Percentiles rank a stretch among this genome's conserved stretches.
Evolutionary conservation across 2,113 vertebrate genomes (phyloP).

Genomic region (Caretta caretta): DNA sequence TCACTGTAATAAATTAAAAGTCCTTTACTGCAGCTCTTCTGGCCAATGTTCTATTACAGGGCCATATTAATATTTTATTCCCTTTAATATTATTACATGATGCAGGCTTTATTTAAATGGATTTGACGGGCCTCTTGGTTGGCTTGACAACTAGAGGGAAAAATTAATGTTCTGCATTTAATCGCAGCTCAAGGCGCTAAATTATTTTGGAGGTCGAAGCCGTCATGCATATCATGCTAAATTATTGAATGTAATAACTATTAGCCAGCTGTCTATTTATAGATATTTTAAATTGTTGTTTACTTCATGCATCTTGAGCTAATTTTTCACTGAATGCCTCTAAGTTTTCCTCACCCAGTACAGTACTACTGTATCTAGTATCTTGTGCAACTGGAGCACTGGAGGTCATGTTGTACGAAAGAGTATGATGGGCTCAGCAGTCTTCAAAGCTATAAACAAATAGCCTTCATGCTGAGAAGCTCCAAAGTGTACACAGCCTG

Average conservation of each 20-base stretch:
- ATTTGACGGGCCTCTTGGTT: conserved; percentile 82
- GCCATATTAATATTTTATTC: conserved; percentile 83
- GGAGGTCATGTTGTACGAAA: not conserved
- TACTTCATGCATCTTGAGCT: conserved; percentile 70
- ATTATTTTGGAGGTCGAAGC: conserved; percentile 85
- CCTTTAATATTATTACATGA: conserved; percentile 85
- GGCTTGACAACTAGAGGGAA: conserved; percentile 83
- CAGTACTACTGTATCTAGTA: not conserved
- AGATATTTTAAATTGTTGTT: conserved; percentile 66
- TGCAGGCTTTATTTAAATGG: conserved; percentile 84
- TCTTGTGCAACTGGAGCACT: not conserved
- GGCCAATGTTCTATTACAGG: conserved; percentile 74
- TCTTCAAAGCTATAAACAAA: not conserved
- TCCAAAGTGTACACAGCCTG: not conserved
- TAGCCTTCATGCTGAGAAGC: not conserved
- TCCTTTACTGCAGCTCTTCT: conserved; percentile 66
- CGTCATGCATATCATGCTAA: conserved; percentile 78
- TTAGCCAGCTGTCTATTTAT: conserved; percentile 78
- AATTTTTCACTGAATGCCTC: conserved; percentile 61
- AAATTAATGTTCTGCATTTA: conserved; percentile 87
- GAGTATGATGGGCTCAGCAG: not conserved
- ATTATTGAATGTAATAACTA: conserved; percentile 82
- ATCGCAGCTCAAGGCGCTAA: conserved; percentile 80
- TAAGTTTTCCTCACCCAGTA: conserved; percentile 3
- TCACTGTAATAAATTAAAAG: conserved; percentile 78